Base-by-base conservation (phyloP, 2,888 invertebrate genomes). In the Athalia rosae region DNA sequence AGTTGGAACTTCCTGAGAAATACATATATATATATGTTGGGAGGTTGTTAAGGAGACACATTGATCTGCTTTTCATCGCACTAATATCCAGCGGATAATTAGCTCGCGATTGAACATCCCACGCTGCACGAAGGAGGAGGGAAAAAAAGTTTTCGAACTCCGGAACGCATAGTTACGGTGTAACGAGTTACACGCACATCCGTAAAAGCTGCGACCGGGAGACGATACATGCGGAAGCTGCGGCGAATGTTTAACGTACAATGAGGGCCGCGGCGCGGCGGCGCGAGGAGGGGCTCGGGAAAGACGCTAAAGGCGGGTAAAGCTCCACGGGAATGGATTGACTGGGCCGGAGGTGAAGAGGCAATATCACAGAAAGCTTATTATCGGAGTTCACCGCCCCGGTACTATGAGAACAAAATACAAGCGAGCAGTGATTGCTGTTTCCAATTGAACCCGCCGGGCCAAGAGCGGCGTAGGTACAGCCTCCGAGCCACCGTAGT, bases 351-450 rank as follows among this genome's bases (percentile, higher is more conserved):
- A 82, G 84, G 84, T 88, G 88, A 89, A 89, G 89, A 89, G 89
- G 89, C 89, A 89, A 89, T 89, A 89, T 88, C 89, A 88, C 88
- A 89, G 89, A 89, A 89, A 89, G 89, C 89, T 89, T 89, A 89
- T 89, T 89, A 89, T 89, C 89, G 89, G 88, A 89, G 89, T 89
- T 89, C 86, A 87, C 88, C 87, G 86, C 86, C 84, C 85, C 61
- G 73, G 79, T 84, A 84, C 84, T 87, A n/a, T n/a, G 87, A 88
- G 89, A 89, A 89, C 86, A 89, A 89, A 89, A 89, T 89, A 89
- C 88, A 88, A 86, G 88, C 89, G 86, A 88, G 87, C 88, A 89
- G 89, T 89, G 89, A 89, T 89, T 89, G 89, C 89, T 89, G 89
- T 89, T 89, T 89, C 88, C 89, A 89, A 89, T 89, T 89, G 89